These are phyloP conservation scores for Anguilla megastoma DNA, from an alignment of 2,797 vertebrate genomes.

Conservation along the genomic window DNA sequence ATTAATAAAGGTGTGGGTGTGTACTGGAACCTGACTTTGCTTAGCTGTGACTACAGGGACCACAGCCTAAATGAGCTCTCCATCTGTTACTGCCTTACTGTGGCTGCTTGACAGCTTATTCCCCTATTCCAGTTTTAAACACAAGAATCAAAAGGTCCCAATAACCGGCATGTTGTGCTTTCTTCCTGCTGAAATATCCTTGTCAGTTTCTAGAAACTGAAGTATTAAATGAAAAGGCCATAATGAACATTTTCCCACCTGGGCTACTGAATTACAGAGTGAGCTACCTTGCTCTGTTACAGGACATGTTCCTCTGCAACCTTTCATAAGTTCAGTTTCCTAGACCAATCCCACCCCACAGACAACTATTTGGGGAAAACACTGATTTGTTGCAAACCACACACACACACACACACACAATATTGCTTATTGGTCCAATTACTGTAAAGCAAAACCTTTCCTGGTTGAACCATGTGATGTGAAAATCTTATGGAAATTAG, in stretches of 20 bases:
- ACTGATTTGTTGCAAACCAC: too few relatives aligned
- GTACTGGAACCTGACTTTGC: not conserved
- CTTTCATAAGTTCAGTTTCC: not conserved
- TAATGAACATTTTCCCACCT: constrained; percentile 36
- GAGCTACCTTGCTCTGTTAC: constrained; percentile 4
- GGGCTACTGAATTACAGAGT: constrained; percentile 44
- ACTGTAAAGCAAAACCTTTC: too few relatives aligned
- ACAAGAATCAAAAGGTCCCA: not conserved
- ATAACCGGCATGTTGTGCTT: not conserved
- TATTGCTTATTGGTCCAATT: too few relatives aligned
- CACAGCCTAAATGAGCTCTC: not conserved
- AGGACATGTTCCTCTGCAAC: not conserved
- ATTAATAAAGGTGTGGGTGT: constrained; percentile 24
- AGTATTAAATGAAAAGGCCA: not conserved
- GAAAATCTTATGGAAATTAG: too few relatives aligned
- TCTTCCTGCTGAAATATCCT: not conserved
- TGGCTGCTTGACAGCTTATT: not conserved
- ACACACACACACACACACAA: too few relatives aligned
- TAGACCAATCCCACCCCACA: too few relatives aligned
- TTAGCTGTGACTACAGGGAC: not conserved
- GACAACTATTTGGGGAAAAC: too few relatives aligned
- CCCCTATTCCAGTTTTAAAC: not conserved
- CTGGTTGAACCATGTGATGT: too few relatives aligned
- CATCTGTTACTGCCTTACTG: too few relatives aligned
- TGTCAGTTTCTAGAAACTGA: not conserved